Evolutionary conservation across 1,140 invertebrate species (phyloP).

Genomic region (Physella acuta): DNA sequence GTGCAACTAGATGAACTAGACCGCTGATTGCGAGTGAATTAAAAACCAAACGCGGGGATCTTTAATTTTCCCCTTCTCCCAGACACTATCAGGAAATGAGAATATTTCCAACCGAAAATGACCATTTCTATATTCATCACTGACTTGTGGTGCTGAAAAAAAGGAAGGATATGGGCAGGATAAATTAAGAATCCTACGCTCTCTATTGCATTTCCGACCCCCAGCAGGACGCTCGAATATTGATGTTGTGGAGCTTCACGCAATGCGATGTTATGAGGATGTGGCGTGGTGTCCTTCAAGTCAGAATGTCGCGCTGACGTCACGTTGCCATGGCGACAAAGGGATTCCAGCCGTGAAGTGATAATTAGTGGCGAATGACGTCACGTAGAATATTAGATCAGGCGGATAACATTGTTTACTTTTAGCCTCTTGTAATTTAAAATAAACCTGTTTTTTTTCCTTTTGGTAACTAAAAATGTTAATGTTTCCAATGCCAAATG

Average conservation of each 20-base stretch:
- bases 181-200: no score
- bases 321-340: constrained; percentile 16
- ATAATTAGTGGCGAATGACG: constrained; percentile 19
- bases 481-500: background rate
- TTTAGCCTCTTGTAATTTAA: no score
- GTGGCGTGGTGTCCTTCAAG: background rate
- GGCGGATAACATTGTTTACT: background rate
- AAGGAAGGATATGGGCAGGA: no score
- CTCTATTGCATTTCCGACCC: background rate
- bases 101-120: no score
- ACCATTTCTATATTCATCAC: no score
- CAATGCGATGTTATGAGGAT: constrained; percentile 1
- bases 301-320: constrained; percentile 14
- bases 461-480: background rate
- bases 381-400: constrained; percentile 5
- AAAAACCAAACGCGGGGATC: no score
- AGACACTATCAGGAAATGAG: no score
- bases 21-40: no score
- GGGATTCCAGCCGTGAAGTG: constrained; percentile 7
- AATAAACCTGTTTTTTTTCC: background rate
- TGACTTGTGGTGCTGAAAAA: no score
- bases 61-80: no score
- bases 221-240: background rate
- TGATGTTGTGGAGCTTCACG: background rate
- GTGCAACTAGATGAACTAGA: no score